phyloP scores from a whole-genome alignment of 2,113 vertebrate genomes.

The Forbesichthys papilliferus region DNA sequence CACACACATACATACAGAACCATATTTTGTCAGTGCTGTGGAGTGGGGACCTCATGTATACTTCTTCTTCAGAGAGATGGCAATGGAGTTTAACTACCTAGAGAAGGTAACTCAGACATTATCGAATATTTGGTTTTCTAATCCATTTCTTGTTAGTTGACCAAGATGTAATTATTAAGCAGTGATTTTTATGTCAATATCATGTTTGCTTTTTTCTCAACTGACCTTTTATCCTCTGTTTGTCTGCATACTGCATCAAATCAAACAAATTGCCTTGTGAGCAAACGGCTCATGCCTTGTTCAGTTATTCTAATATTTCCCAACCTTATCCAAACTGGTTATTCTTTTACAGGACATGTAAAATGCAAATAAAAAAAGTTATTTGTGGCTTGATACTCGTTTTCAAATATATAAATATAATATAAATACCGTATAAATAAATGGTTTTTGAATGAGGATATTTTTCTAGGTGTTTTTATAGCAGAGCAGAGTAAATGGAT shows the following conservation, averaged over 20 bases:
- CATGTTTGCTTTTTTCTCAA: slow-evolving; percentile 7
- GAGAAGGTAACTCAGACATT: slow-evolving; percentile 83
- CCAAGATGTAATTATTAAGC: slow-evolving; percentile 15
- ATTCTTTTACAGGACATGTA: slow-evolving; percentile 24
- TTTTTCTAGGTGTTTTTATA: slow-evolving; percentile 50
- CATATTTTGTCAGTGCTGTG: slow-evolving; percentile 90
- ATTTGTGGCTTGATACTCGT: slow-evolving; percentile 10
- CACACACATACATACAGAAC: slow-evolving; percentile 72
- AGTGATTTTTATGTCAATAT: slow-evolving; percentile 52
- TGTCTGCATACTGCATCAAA: slow-evolving; percentile 41
- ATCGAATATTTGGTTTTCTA: too few relatives aligned
- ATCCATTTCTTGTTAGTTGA: not conserved
- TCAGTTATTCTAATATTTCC: not conserved
- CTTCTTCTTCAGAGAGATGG: slow-evolving; percentile 98
- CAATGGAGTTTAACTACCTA: slow-evolving; percentile 98
- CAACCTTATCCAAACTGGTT: not conserved
- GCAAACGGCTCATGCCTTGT: slow-evolving; percentile 17
- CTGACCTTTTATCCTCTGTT: slow-evolving; percentile 48
- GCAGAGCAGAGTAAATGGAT: slow-evolving; percentile 51
- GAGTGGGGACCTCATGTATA: slow-evolving; percentile 94
- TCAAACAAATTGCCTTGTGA: slow-evolving; percentile 22
- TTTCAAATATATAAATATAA: slow-evolving; percentile 42
- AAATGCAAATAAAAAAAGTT: slow-evolving; percentile 22
- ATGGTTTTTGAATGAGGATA: slow-evolving; percentile 34
- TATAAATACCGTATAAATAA: slow-evolving; percentile 26